These are phyloP conservation scores for Fragum fragum DNA, from an alignment of 2,888 invertebrate genomes.

Conservation along the genomic window DNA sequence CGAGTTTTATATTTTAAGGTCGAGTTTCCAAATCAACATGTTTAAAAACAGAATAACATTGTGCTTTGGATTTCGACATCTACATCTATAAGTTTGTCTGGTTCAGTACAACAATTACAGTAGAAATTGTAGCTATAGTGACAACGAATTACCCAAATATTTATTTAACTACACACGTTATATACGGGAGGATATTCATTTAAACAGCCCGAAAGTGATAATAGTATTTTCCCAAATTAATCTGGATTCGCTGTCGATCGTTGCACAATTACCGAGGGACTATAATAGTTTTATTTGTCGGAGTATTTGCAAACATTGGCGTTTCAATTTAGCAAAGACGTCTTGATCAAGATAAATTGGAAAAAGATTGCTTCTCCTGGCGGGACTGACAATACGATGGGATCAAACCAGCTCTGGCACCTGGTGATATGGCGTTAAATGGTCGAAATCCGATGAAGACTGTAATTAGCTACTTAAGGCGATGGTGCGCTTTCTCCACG, in stretches of 20 bases:
- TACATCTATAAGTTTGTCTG: too few species aligned
- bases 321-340: slow-evolving; percentile 66
- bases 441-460: slow-evolving; percentile 58
- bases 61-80: too few species aligned
- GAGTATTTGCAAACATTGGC: slow-evolving; percentile 64
- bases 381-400: slow-evolving; percentile 56
- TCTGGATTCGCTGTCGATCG: slow-evolving; percentile 53
- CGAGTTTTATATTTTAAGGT: too few species aligned
- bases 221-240: slow-evolving; percentile 59
- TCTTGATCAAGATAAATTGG: slow-evolving; percentile 66
- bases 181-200: slow-evolving; percentile 45
- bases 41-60: too few species aligned
- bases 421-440: slow-evolving; percentile 58
- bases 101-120: too few species aligned
- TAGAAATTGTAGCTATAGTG: slow-evolving; percentile 8
- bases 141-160: slow-evolving; percentile 43
- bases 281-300: slow-evolving; percentile 62
- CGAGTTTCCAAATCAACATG: too few species aligned
- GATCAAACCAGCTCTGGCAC: slow-evolving; percentile 56
- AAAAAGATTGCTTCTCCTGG: slow-evolving; percentile 59
- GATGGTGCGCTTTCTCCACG: slow-evolving; percentile 48
- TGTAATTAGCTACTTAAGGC: slow-evolving; percentile 61
- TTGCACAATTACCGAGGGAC: slow-evolving; percentile 61
- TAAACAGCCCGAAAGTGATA: slow-evolving; percentile 55
- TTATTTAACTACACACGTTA: slow-evolving; percentile 60